Conservation (phyloP, 2,797 vertebrate species). For the Halcyon leucocephala region DNA sequence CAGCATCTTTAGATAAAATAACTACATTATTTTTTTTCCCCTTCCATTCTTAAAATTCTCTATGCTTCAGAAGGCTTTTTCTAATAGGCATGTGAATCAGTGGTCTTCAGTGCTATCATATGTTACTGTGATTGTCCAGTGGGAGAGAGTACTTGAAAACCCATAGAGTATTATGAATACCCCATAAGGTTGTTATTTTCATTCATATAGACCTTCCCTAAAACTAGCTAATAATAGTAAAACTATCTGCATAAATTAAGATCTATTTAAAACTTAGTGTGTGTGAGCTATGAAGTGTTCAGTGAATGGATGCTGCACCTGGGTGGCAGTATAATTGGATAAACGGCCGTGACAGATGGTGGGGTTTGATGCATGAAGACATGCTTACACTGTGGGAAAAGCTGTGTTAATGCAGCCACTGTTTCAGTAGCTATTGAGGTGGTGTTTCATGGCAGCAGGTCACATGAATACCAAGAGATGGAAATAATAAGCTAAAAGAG, state of each 20-base stretch:
- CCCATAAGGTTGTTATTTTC: background rate
- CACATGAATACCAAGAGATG: background rate
- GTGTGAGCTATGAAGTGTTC: background rate
- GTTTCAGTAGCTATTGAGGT: background rate
- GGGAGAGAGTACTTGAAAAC: background rate
- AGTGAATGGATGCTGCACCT: constrained; percentile 43
- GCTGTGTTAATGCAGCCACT: background rate
- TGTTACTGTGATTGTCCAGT: background rate
- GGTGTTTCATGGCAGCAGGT: background rate
- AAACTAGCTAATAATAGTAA: background rate
- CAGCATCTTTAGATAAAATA: background rate
- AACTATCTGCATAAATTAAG: constrained; percentile 13
- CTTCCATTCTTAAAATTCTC: background rate
- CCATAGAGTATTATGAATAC: background rate
- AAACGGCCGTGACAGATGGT: constrained; percentile 57
- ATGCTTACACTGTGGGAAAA: constrained; percentile 24
- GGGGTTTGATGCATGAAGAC: constrained; percentile 23
- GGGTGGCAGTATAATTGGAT: background rate
- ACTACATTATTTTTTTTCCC: background rate
- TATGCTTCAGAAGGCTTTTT: background rate
- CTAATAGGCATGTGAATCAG: background rate
- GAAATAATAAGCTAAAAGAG: background rate
- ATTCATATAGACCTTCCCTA: background rate
- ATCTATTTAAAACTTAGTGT: background rate
- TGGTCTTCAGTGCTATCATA: background rate